phyloP scores from a whole-genome alignment of 2,888 invertebrate genomes.

The Diaphora mendica region DNA sequence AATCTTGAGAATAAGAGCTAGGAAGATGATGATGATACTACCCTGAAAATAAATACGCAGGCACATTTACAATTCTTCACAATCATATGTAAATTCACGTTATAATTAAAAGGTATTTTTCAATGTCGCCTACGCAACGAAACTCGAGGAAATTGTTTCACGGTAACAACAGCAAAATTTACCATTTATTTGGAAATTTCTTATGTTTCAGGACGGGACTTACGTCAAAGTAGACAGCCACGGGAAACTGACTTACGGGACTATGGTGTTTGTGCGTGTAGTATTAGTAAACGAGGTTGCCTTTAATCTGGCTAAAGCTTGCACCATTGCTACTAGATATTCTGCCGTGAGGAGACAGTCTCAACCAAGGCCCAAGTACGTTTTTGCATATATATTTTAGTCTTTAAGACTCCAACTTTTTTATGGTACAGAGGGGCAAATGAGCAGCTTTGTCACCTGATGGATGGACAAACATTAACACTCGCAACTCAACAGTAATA shows the following conservation, averaged over 20 bases:
- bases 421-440: too few species aligned
- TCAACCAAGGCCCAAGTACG: constrained; percentile 91
- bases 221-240: constrained; percentile 91
- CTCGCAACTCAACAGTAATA: too few species aligned
- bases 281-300: constrained; percentile 92
- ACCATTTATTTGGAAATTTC: background rate
- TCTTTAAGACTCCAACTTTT: background rate
- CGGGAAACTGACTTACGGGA: constrained; percentile 92
- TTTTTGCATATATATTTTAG: constrained; percentile 6
- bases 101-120: too few species aligned
- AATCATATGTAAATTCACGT: too few species aligned
- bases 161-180: background rate
- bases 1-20: too few species aligned
- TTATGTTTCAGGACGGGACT: constrained; percentile 89
- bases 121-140: too few species aligned
- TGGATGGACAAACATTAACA: too few species aligned
- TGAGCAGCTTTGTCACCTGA: too few species aligned
- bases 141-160: background rate
- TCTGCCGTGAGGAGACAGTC: constrained; percentile 96
- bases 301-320: constrained; percentile 91
- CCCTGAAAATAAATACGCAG: too few species aligned
- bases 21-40: too few species aligned
- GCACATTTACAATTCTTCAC: too few species aligned
- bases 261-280: constrained; percentile 97
- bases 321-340: constrained; percentile 95